Conservation (phyloP, 2,797 vertebrate genomes). For the Gymnothorax reevesii region DNA sequence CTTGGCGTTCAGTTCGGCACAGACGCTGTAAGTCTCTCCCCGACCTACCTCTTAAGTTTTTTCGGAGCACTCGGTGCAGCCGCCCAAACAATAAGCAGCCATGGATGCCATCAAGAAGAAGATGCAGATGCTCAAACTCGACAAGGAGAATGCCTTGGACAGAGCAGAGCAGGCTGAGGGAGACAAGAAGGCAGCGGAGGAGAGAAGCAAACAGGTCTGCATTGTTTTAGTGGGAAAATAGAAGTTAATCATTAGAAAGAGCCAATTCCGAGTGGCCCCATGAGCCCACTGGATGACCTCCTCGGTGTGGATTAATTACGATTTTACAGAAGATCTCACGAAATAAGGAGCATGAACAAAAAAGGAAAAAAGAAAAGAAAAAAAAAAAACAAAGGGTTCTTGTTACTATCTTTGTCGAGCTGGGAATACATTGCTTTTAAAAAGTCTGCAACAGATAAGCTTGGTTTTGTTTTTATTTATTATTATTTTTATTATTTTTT, state of each 20-base stretch:
- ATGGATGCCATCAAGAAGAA: slow-evolving; percentile 99
- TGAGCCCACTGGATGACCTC: slow-evolving; percentile 33
- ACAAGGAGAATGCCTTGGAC: slow-evolving; percentile 98
- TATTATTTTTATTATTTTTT: no score
- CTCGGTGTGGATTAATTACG: slow-evolving; percentile 34
- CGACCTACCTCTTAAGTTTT: slow-evolving; percentile 42
- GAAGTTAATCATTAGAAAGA: slow-evolving; percentile 45
- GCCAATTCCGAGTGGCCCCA: slow-evolving; percentile 30
- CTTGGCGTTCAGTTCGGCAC: slow-evolving; percentile 68
- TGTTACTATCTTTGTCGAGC: slow-evolving; percentile 19
- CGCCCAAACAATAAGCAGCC: slow-evolving; percentile 71
- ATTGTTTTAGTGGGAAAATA: slow-evolving; percentile 29
- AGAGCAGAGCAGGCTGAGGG: slow-evolving; percentile 95
- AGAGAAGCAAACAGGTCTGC: slow-evolving; percentile 95
- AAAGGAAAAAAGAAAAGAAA: slow-evolving; percentile 21
- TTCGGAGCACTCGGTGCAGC: slow-evolving; percentile 48
- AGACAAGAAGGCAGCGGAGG: slow-evolving; percentile 95
- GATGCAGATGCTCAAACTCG: slow-evolving; percentile 99
- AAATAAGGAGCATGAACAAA: slow-evolving; percentile 30
- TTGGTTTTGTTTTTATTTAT: not conserved
- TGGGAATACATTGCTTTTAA: not conserved
- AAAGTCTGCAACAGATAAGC: slow-evolving; percentile 5
- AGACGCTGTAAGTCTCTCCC: slow-evolving; percentile 64
- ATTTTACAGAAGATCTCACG: slow-evolving; percentile 32
- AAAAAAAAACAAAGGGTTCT: slow-evolving; percentile 5